Evolutionary conservation across 2,888 invertebrate genomes (phyloP), one percentile per base, ranked within the genome.

Genomic region (Tinea semifulvella): DNA sequence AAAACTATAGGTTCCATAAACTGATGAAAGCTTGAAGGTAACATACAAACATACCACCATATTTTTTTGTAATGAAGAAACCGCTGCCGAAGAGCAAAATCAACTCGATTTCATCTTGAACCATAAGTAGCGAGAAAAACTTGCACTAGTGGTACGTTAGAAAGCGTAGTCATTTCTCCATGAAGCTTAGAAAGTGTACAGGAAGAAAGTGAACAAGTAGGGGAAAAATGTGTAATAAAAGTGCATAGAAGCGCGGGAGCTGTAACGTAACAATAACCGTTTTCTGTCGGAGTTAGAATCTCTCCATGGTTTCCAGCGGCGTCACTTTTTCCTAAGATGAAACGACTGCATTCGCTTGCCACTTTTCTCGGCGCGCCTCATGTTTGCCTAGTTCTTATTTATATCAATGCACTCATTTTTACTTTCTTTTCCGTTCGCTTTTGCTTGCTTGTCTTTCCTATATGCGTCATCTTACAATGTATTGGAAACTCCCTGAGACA

Each of bases 401-500:
- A 42, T 73, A 70, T 65, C 68, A 60, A 64, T 73, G 74, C 67
- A 68, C 69, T 75, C 72, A 77, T 76, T 79, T 77, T 80, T 80
- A 79, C 80, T 80, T 79, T 80, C 80, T 72, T 75, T 75, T 75
- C 73, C 73, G 66, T 71, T 77, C 77, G 73, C 77, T 75, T 72
- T 76, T 76, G 56, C 68, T 64, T 54, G 60, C 65, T 70, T 63
- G 61, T 63, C 38, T 17, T 16, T 63, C 60, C 58, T 57, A 50
- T 39, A 48, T 48, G 56, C 20, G 17, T 2, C 36, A n/a, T 36
- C 14, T 36, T 16, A 16, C 22, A 22, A 22, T 22, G 22, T 22
- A 22, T 22, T 22, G 22, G 5, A 8, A 7, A 22, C 6, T 5
- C 6, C 5, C 22, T 7, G 8, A 7, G 5, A 22, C 8, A 5